Evolutionary conservation across 2,113 vertebrate genomes (phyloP).

Genomic region (Cephalopholis sonnerati): DNA sequence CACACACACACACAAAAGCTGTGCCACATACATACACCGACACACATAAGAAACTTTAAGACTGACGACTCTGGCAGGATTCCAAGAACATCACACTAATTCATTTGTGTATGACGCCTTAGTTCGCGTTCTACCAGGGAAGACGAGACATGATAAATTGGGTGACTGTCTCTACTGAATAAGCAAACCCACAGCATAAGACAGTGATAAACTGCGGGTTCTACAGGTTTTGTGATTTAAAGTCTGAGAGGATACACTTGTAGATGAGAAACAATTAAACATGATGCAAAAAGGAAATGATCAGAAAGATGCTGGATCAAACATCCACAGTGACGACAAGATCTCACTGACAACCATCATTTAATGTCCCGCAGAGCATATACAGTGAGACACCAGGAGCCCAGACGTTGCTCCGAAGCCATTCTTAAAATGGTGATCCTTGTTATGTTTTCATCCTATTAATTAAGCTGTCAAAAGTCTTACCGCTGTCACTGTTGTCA

Average conservation of each 20-base stretch:
- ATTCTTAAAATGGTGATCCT: background rate
- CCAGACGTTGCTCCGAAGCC: background rate
- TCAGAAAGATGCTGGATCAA: background rate
- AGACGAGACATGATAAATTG: slow-evolving; percentile 35
- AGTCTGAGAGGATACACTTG: background rate
- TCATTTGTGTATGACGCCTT: slow-evolving; percentile 11
- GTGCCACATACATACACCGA: background rate
- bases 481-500: slow-evolving; percentile 97
- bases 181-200: slow-evolving; percentile 27
- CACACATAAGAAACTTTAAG: slow-evolving; percentile 4
- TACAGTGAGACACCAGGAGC: background rate
- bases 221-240: slow-evolving; percentile 11
- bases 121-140: background rate
- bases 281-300: slow-evolving; percentile 13
- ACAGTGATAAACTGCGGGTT: slow-evolving; percentile 28
- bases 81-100: slow-evolving; percentile 29
- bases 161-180: slow-evolving; percentile 20
- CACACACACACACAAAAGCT: slow-evolving; percentile 10
- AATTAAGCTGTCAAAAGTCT: slow-evolving; percentile 46
- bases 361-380: background rate
- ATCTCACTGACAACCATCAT: background rate
- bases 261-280: background rate
- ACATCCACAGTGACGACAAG: background rate
- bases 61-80: slow-evolving; percentile 23
- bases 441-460: background rate